These are phyloP conservation scores for Ginglymostoma cirratum DNA, from an alignment of 2,113 vertebrate species.

Conservation along the genomic window DNA sequence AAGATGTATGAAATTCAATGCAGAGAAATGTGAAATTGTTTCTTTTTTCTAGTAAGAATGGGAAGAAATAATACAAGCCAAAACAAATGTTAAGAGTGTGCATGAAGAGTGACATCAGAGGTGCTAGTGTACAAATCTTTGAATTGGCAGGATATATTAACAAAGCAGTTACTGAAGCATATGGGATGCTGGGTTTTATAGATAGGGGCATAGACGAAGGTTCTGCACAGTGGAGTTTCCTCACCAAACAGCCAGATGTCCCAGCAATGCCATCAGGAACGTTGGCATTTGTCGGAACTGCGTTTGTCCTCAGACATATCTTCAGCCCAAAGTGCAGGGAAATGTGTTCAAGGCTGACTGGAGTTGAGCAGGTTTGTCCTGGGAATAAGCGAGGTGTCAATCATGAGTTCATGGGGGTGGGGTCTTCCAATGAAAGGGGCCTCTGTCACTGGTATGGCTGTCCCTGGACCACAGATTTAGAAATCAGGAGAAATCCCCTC, in stretches of 20 bases:
- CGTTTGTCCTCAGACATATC: not conserved
- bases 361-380: too few relatives aligned
- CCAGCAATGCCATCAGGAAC: not conserved
- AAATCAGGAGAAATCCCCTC: too few relatives aligned
- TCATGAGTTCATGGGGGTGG: too few relatives aligned
- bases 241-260: too few relatives aligned
- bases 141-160: not conserved
- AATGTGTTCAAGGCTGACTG: not conserved
- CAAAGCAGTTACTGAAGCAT: not conserved
- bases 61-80: not conserved
- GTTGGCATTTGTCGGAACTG: not conserved
- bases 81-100: not conserved
- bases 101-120: not conserved
- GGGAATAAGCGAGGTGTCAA: too few relatives aligned
- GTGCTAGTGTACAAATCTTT: not conserved
- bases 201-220: not conserved
- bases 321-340: not conserved
- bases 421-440: too few relatives aligned
- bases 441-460: too few relatives aligned
- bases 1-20: not conserved
- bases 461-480: too few relatives aligned
- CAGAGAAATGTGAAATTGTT: not conserved
- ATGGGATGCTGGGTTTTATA: not conserved
- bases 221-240: not conserved
- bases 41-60: not conserved